Conservation (phyloP, 92 coral and sea anemone genomes). For the Phymanthus crucifer region DNA sequence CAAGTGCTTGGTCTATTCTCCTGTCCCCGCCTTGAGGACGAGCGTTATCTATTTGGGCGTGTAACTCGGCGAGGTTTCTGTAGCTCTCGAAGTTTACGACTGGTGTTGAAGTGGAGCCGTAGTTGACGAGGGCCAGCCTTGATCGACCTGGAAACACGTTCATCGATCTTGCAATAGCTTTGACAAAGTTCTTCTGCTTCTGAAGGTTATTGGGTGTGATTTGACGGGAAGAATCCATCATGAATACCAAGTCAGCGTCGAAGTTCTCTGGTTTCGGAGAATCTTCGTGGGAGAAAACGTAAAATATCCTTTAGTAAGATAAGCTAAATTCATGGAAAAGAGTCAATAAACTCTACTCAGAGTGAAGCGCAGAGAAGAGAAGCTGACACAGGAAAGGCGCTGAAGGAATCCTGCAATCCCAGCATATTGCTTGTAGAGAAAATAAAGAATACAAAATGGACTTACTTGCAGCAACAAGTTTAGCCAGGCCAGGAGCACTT, state of each 20-base stretch:
- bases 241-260: conserved; percentile 61
- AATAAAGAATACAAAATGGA: too few relatives aligned
- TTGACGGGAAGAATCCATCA: conserved; percentile 58
- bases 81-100: conserved; percentile 45
- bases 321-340: background rate
- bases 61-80: conserved; percentile 34
- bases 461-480: conserved; percentile 34
- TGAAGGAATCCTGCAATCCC: too few relatives aligned
- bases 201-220: conserved; percentile 31
- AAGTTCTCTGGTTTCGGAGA: conserved; percentile 53
- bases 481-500: conserved; percentile 12
- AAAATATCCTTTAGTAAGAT: too few relatives aligned
- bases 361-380: too few relatives aligned
- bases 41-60: conserved; percentile 47
- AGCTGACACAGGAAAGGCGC: too few relatives aligned
- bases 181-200: conserved; percentile 57
- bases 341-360: too few relatives aligned
- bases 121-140: conserved; percentile 54
- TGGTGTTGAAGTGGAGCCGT: conserved; percentile 47
- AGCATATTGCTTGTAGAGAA: too few relatives aligned
- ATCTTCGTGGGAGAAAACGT: conserved; percentile 16
- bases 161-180: conserved; percentile 49
- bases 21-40: conserved; percentile 60
- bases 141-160: conserved; percentile 54
- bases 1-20: conserved; percentile 66